A percentile compares a stretch with the other conserved stretches of the same genome.
Conservation (phyloP, 2,888 invertebrate genomes). For the Norana najaformis region DNA sequence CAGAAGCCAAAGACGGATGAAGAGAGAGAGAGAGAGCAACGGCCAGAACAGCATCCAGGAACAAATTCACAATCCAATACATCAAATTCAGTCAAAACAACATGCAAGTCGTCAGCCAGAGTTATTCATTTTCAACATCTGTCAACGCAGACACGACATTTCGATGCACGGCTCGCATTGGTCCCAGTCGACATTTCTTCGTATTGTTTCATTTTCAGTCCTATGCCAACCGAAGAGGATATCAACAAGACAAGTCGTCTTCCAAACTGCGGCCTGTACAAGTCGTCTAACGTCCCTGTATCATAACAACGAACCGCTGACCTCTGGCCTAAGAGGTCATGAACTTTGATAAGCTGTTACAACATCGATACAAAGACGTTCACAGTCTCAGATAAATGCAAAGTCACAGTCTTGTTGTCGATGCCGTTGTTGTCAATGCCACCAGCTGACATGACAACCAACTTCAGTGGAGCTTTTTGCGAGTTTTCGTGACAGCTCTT, state of each 20-base stretch:
- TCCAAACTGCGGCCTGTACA: no score
- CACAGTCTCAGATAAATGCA: slow-evolving; percentile 14
- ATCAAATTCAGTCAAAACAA: neutral
- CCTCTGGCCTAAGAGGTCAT: neutral
- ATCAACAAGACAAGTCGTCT: neutral
- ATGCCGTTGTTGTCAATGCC: no score
- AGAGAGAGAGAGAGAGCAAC: neutral
- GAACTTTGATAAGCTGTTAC: neutral
- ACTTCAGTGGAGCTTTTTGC: slow-evolving; percentile 14
- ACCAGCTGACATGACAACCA: neutral
- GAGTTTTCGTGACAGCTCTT: neutral
- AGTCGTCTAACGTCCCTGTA: neutral
- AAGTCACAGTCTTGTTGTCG: neutral
- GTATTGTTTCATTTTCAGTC: neutral
- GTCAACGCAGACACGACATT: neutral
- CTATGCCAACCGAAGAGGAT: neutral
- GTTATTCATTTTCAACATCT: no score
- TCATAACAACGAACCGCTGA: neutral
- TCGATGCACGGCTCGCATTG: neutral
- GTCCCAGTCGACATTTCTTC: slow-evolving; percentile 5
- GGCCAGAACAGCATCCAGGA: neutral
- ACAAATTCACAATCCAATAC: neutral
- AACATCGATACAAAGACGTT: neutral
- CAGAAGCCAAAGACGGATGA: neutral
- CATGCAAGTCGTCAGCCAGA: neutral